Evolutionary conservation across 2,113 vertebrate genomes (phyloP).

Genomic region (Odobenus rosmarus): DNA sequence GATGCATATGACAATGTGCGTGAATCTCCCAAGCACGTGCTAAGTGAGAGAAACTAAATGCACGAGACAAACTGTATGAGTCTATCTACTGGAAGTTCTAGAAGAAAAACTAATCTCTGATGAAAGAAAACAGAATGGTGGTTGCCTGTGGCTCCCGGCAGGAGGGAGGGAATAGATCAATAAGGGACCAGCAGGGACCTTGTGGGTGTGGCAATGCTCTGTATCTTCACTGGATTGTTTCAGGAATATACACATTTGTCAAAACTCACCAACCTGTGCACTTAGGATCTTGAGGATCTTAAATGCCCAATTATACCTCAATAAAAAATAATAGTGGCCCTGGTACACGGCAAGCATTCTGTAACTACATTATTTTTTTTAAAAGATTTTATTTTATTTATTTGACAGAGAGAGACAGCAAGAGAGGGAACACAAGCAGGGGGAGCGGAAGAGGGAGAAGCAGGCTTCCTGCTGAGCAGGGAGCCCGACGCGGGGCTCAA

Average conservation of each 20-base stretch:
- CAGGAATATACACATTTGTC: neutral
- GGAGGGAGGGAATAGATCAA: fast-evolving
- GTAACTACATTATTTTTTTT: fast-evolving
- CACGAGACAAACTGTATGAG: neutral
- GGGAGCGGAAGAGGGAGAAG: too few relatives aligned
- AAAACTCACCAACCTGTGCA: neutral
- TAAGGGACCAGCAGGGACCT: neutral
- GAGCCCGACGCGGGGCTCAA: too few relatives aligned
- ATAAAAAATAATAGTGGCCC: fast-evolving
- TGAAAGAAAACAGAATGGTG: neutral
- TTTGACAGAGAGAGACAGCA: too few relatives aligned
- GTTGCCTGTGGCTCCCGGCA: neutral
- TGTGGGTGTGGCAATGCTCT: fast-evolving
- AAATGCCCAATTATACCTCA: fast-evolving
- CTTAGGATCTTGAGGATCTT: neutral
- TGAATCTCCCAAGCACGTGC: fast-evolving
- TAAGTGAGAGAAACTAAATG: too few relatives aligned
- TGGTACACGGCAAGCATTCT: fast-evolving
- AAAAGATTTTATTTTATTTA: too few relatives aligned
- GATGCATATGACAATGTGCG: fast-evolving
- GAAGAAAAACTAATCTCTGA: too few relatives aligned
- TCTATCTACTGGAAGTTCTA: neutral
- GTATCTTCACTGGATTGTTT: fast-evolving
- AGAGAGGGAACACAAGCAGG: too few relatives aligned
- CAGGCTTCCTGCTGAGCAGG: too few relatives aligned